These are phyloP conservation scores for Vanessa tameamea DNA, from an alignment of 1,140 invertebrate genomes.

Conservation along the genomic window DNA sequence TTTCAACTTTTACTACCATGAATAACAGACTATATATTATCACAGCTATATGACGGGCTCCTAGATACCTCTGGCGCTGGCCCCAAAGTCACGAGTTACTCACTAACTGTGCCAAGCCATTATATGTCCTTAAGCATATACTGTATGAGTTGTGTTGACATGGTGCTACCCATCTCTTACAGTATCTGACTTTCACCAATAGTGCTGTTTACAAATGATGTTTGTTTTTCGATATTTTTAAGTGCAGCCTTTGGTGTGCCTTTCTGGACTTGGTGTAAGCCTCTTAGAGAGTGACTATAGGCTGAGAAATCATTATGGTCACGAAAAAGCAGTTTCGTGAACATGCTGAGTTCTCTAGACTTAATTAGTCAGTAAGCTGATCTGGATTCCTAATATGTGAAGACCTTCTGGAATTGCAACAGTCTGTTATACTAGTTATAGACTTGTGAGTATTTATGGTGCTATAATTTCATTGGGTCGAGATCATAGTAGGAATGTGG, in stretches of 20 bases:
- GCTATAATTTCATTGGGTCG: conserved; percentile 58
- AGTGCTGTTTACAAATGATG: conserved; percentile 31
- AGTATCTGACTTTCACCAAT: conserved; percentile 45
- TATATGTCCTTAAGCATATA: conserved; percentile 36
- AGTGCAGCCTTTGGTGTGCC: conserved; percentile 23
- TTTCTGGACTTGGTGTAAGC: conserved; percentile 31
- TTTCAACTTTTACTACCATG: not conserved
- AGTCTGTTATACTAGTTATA: not conserved
- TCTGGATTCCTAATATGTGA: conserved; percentile 56
- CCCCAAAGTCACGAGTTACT: conserved; percentile 56
- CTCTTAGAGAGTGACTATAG: conserved; percentile 60
- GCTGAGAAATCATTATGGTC: conserved; percentile 69
- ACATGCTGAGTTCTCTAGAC: conserved; percentile 71
- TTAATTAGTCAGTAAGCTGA: conserved; percentile 68
- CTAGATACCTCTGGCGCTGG: conserved; percentile 51
- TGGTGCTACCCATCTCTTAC: conserved; percentile 36
- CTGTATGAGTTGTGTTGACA: conserved; percentile 41
- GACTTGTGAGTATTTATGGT: conserved; percentile 7
- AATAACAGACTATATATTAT: conserved; percentile 19
- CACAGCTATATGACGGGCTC: conserved; percentile 28
- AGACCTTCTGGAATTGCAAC: conserved; percentile 60
- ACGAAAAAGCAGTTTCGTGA: conserved; percentile 57
- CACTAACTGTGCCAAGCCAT: conserved; percentile 55
- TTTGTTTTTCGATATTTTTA: conserved; percentile 31
- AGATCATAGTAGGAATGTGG: conserved; percentile 62